Base-by-base conservation (phyloP, 2,888 invertebrate genomes). In the Cephus pygmeus region DNA sequence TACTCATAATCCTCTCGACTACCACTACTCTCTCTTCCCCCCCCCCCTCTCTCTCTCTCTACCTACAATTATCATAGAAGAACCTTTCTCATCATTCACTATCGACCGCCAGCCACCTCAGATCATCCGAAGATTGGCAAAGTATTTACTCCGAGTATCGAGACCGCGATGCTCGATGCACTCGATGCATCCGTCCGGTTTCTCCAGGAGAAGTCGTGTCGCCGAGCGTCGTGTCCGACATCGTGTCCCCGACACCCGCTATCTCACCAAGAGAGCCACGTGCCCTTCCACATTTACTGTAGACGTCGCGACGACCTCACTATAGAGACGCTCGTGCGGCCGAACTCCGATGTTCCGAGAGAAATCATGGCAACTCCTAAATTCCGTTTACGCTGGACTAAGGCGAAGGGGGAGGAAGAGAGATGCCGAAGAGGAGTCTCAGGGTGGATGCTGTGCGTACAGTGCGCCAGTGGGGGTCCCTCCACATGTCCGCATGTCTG, bases 1-100 rank as follows among this genome's bases (percentile, higher is more conserved):
- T 91, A 90, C 89, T 90, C 89, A 90, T 89, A 91, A 91, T 90
- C 90, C 90, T 88, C 90, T 90, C 90, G 90, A 87, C 85, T 56
- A 81, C 87, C 34, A 83, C 82, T 84, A 12, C 35, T 35, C 79
- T 79, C 78, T 83, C 79, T 73, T 68, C 77, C 79, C 78, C 76
- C 69, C 76, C 76, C 81, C 75, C 2, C 69, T 69, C 12, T 30
- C 31, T 30, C 69, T 30, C 69, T 30, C 31, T 71, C 71, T 31
- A 15, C 3, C 71, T 71, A 31, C 71, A 71, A 31, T 71, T 33
- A 69, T 12, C 69, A 33, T 33, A 30, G 69, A 15, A 69, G 30
- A 30, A 30, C 69, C 30, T 71, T 71, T 33, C 56, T 33, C 56
- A 23, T 56, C 56, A 9, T 23, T 56, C 23, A 23, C 56, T 23